phyloP scores from a whole-genome alignment of 1,140 invertebrate species.

The Planococcus citri region DNA sequence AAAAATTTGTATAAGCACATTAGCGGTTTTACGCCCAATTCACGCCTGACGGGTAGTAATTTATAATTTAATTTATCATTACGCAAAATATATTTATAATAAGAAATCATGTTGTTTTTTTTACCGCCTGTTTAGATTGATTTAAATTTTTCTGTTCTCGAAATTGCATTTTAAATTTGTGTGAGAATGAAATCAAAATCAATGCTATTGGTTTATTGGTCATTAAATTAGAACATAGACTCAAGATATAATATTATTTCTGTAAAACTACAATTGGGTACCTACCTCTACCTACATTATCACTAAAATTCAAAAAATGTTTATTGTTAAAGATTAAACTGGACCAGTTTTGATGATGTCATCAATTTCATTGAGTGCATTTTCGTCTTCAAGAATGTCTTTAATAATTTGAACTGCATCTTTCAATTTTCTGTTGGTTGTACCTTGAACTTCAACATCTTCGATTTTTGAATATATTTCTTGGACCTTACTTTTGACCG shows the following conservation, averaged over 20 bases:
- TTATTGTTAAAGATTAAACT: neutral
- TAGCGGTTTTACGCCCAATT: neutral
- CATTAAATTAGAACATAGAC: too few species aligned
- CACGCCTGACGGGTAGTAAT: conserved; percentile 5
- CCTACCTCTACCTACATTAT: too few species aligned
- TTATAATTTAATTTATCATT: conserved; percentile 5
- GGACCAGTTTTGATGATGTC: neutral
- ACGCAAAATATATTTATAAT: conserved; percentile 8
- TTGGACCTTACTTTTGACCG: neutral
- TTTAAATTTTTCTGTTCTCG: too few species aligned
- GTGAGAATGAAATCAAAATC: too few species aligned
- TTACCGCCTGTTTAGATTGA: too few species aligned
- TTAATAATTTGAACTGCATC: neutral
- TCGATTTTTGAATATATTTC: neutral
- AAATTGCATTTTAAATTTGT: too few species aligned
- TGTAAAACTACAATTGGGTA: too few species aligned
- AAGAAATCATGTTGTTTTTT: neutral
- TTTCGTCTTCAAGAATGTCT: neutral
- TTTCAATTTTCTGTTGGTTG: neutral
- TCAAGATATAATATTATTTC: too few species aligned
- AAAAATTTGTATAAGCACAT: conserved; percentile 4
- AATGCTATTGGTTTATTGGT: too few species aligned
- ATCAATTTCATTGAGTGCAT: neutral
- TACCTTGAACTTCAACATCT: neutral
- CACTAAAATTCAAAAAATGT: too few species aligned